A percentile compares a stretch with the other conserved stretches of the same genome.
These are phyloP conservation scores for Dryomyza anilis DNA, from an alignment of 2,888 invertebrate species.

Conservation along the genomic window DNA sequence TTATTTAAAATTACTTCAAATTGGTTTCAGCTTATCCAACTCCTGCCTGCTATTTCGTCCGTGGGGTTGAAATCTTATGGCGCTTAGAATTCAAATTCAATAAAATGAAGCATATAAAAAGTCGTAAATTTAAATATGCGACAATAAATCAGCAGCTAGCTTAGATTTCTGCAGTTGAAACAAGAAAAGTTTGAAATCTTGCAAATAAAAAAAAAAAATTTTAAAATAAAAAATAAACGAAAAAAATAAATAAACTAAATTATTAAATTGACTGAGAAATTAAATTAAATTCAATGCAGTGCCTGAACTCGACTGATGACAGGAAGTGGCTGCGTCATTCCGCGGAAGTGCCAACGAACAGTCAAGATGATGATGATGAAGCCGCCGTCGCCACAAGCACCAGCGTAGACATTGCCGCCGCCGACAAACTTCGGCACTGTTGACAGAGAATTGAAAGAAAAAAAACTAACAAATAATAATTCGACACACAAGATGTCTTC, in stretches of 20 bases:
- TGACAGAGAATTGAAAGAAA: background rate
- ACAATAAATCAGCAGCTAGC: background rate
- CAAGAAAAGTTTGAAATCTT: background rate
- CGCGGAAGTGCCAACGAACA: background rate
- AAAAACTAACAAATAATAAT: background rate
- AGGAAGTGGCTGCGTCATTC: background rate
- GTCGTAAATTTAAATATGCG: too few species aligned
- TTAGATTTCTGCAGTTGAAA: background rate
- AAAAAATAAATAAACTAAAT: too few species aligned
- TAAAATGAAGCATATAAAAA: too few species aligned
- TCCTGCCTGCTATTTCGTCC: too few species aligned
- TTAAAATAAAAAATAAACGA: too few species aligned
- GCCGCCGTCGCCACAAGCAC: background rate
- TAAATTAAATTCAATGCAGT: background rate
- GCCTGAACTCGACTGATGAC: background rate
- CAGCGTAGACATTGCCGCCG: too few species aligned
- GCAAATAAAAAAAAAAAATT: too few species aligned
- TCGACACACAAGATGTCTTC: background rate
- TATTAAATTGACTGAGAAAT: background rate
- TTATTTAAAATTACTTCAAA: too few species aligned
- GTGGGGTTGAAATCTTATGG: too few species aligned
- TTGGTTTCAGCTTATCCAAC: too few species aligned
- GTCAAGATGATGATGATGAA: background rate
- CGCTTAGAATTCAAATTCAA: too few species aligned
- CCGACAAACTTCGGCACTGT: background rate